phyloP scores from a whole-genome alignment of 2,113 vertebrate species.

The Mirza zaza region DNA sequence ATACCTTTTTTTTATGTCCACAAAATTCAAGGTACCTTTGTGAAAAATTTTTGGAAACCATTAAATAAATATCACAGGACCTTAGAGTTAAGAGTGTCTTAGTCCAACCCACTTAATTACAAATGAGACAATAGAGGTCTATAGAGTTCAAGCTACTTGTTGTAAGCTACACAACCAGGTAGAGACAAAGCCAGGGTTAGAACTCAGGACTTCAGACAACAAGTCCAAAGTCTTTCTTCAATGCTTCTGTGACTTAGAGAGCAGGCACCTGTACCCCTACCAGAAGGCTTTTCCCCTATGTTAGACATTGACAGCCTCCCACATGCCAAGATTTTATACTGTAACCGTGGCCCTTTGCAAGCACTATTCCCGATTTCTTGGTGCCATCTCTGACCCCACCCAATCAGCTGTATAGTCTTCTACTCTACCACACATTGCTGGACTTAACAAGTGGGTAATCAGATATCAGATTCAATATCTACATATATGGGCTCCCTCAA shows the following conservation, averaged over 20 bases:
- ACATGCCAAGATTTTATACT: neutral
- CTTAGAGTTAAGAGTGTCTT: neutral
- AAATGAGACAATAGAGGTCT: neutral
- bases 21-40: neutral
- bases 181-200: neutral
- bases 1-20: neutral
- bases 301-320: neutral
- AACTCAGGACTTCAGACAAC: neutral
- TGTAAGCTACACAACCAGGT: neutral
- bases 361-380: neutral
- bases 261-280: neutral
- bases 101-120: neutral
- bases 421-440: neutral
- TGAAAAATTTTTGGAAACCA: neutral
- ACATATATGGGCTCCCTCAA: neutral
- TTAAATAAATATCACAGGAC: neutral
- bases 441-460: neutral
- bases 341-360: neutral
- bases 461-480: neutral
- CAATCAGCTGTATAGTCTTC: neutral
- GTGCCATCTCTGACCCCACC: neutral
- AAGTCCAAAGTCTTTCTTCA: neutral
- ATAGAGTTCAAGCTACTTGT: neutral
- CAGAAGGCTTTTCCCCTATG: accelerated
- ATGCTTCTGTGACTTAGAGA: neutral